Percentiles rank a stretch among this genome's conserved stretches.
phyloP scores from a whole-genome alignment of 2,888 invertebrate species.

The Pedicia rivosa region DNA sequence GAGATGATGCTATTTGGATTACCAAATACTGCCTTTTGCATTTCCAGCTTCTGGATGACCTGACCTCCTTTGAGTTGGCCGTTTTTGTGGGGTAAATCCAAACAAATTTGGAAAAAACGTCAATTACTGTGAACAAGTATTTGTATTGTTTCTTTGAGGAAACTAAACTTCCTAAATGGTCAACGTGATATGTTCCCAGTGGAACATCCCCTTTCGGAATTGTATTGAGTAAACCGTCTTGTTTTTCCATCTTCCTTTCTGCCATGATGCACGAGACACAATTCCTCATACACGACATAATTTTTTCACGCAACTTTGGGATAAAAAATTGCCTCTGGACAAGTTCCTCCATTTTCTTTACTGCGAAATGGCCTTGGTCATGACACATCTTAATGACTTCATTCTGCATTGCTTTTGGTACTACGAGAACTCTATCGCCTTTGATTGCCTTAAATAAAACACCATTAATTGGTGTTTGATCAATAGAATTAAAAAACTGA shows the following conservation, averaged over 20 bases:
- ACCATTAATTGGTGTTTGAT: too few species aligned
- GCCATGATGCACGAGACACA: conserved; percentile 5
- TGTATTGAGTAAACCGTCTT: conserved; percentile 18
- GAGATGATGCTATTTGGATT: conserved; percentile 20
- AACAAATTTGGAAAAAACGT: not conserved
- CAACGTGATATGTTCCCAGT: conserved; percentile 17
- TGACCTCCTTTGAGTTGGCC: conserved; percentile 16
- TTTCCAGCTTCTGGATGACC: conserved; percentile 15
- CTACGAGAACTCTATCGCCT: conserved; percentile 11
- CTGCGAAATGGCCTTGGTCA: conserved; percentile 21
- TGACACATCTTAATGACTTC: conserved; percentile 21
- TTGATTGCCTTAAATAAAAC: conserved; percentile 14
- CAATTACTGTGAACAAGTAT: conserved; percentile 8
- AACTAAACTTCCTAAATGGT: conserved; percentile 19
- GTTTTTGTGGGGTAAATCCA: conserved; percentile 10
- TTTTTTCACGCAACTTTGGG: conserved; percentile 8
- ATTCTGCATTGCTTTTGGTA: conserved; percentile 19
- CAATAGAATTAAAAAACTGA: too few species aligned
- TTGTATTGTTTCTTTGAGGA: conserved; percentile 16
- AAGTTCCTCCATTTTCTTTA: conserved; percentile 15
- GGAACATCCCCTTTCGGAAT: conserved; percentile 18
- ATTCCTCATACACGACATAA: not conserved
- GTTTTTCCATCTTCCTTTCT: conserved; percentile 15
- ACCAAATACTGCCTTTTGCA: conserved; percentile 19
- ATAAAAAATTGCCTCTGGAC: conserved; percentile 16